A percentile compares a stretch with the other conserved stretches of the same genome.
phyloP scores from a whole-genome alignment of 2,113 vertebrate species.

The Triplophysa dalaica region DNA sequence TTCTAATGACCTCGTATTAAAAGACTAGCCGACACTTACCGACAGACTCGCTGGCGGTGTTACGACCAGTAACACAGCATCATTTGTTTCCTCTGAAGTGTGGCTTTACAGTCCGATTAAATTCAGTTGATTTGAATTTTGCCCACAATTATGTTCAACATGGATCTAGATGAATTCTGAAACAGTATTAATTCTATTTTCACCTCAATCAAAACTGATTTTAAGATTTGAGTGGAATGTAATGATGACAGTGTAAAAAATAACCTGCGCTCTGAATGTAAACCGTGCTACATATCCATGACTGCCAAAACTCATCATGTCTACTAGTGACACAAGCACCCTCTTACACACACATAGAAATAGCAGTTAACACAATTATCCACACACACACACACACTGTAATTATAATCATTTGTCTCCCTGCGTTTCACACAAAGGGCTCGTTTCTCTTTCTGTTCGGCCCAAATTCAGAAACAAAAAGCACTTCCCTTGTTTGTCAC shows the following conservation, averaged over 20 bases:
- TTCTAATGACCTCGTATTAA: no score
- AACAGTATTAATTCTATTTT: not conserved
- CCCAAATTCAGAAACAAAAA: conserved; percentile 46
- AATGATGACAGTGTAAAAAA: conserved; percentile 5
- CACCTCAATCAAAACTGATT: not conserved
- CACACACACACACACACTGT: conserved; percentile 18
- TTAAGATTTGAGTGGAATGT: not conserved
- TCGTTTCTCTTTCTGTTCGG: not conserved
- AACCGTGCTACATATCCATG: not conserved
- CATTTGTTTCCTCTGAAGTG: not conserved
- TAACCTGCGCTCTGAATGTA: not conserved
- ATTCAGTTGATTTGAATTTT: conserved; percentile 5
- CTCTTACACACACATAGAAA: conserved; percentile 1
- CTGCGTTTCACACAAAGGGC: not conserved
- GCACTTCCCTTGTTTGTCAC: conserved; percentile 40
- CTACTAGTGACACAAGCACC: not conserved
- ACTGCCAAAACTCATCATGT: not conserved
- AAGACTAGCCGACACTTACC: no score
- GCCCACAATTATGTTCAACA: not conserved
- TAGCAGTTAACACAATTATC: conserved; percentile 4
- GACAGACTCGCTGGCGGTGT: no score
- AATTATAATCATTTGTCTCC: conserved; percentile 28
- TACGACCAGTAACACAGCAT: no score
- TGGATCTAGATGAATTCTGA: not conserved
- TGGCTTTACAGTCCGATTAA: not conserved